These are phyloP conservation scores for Arge pagana DNA, from an alignment of 2,888 invertebrate species.

Conservation along the genomic window DNA sequence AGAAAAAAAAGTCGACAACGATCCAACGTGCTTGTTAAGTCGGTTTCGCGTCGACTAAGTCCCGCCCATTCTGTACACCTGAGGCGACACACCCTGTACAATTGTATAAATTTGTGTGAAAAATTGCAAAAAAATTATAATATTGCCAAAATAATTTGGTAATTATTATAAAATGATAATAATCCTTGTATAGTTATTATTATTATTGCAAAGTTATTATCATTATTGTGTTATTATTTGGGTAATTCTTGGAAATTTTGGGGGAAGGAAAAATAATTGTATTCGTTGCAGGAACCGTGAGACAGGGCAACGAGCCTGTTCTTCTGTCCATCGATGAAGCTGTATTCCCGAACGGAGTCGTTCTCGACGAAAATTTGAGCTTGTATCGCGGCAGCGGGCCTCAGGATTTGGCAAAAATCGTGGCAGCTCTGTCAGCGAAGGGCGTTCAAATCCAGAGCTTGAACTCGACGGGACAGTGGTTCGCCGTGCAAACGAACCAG, in stretches of 20 bases:
- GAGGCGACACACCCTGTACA: too few species aligned
- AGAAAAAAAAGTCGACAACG: neutral
- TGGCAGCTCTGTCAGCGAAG: slow-evolving; percentile 44
- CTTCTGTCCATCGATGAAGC: slow-evolving; percentile 53
- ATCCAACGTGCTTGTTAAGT: too few species aligned
- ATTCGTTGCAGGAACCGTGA: slow-evolving; percentile 49
- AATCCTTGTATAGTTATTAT: too few species aligned
- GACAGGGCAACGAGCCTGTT: slow-evolving; percentile 45
- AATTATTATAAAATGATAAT: too few species aligned
- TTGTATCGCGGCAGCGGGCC: slow-evolving; percentile 40
- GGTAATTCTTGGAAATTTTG: too few species aligned
- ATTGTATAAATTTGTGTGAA: too few species aligned
- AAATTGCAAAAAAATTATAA: too few species aligned
- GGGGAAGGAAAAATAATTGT: slow-evolving; percentile 4
- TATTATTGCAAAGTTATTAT: too few species aligned
- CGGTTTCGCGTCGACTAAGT: too few species aligned
- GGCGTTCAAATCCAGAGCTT: slow-evolving; percentile 47
- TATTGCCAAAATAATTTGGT: too few species aligned
- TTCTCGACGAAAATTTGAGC: slow-evolving; percentile 44
- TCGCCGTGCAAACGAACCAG: slow-evolving; percentile 50
- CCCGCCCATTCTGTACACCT: too few species aligned
- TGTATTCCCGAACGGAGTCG: slow-evolving; percentile 48
- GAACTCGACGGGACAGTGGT: slow-evolving; percentile 50
- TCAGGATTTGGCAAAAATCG: slow-evolving; percentile 47
- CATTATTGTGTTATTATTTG: too few species aligned